A percentile compares a stretch with the other conserved stretches of the same genome.
Conservation (phyloP, 2,888 invertebrate genomes). For the Troides helena region DNA sequence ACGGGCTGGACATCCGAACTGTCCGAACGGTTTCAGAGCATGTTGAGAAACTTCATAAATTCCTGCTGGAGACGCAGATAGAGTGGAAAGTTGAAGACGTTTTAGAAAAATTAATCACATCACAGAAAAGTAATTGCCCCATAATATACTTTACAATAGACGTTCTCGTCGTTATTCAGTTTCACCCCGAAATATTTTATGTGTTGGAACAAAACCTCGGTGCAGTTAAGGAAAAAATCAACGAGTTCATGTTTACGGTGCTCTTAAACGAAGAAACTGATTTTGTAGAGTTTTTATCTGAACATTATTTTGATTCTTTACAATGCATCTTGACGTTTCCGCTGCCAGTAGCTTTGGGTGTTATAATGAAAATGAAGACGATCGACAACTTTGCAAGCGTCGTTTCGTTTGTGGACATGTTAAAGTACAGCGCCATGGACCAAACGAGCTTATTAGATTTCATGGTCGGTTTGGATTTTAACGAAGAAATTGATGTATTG, state of each 20-base stretch:
- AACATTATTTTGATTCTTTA: constrained; percentile 8
- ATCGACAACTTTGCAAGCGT: neutral
- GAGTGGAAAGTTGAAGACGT: constrained; percentile 21
- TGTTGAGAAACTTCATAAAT: neutral
- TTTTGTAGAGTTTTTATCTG: constrained; percentile 1
- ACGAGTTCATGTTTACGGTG: neutral
- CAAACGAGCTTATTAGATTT: constrained; percentile 5
- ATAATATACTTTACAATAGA: constrained; percentile 1
- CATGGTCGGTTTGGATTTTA: constrained; percentile 14
- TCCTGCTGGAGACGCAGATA: constrained; percentile 1
- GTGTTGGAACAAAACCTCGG: neutral
- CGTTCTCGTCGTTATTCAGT: neutral
- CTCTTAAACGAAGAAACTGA: neutral
- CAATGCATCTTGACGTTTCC: constrained; percentile 16
- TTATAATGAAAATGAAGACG: neutral
- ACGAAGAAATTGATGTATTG: constrained; percentile 14
- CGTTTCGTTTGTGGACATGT: constrained; percentile 10
- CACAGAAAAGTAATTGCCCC: neutral
- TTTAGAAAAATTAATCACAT: constrained; percentile 13
- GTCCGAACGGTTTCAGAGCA: neutral
- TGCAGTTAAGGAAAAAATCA: neutral
- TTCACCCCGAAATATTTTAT: constrained; percentile 15
- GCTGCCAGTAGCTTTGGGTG: neutral
- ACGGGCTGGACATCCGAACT: neutral
- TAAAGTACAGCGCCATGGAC: constrained; percentile 5